Evolutionary conservation across 2,113 vertebrate genomes (phyloP), one percentile per base, ranked within the genome.

Genomic region (Anhinga rufa): DNA sequence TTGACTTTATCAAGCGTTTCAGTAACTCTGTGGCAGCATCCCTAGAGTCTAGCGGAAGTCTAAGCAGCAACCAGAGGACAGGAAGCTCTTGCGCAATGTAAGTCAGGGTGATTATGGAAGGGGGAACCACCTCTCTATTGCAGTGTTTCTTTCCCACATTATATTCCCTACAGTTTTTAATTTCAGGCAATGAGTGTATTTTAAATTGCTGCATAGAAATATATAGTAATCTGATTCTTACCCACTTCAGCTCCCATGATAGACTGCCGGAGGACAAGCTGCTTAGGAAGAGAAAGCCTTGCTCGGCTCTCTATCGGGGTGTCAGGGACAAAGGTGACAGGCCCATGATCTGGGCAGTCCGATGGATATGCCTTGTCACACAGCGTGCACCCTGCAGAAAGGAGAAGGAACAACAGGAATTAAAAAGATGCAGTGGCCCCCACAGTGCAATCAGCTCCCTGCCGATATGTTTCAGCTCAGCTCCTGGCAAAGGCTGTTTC

Each of bases 351-450:
- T 0, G 99, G 99, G 93, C 99, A 99, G 97, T 99, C 99, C 2
- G 99, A 99, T 17, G 98, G 98, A 90, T 99, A 99, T 0, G 99
- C 99, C 89, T 99, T 98, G 97, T 99, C 99, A 97, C 99, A 99
- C 40, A 99, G 98, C 2, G 99, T 99, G 94, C 99, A 99, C 99
- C 99, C 99, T 99, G 62, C 20, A 38, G 36, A 20, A 44, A 74
- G 34, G 49, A 21, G 69, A 76, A 44, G 28, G 79, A 58, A 89
- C 77, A 89, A 49, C 44, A 31, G 38, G 17, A 19, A 82, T 94
- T 72, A 44, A 64, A 77, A 60, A 57, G 18, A 46, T 14, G 16
- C 52, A 90, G 9, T 48, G 40, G 49, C 14, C 79, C 57, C 58
- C 17, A 10, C 1, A 0, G 40, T 14, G 14, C 58, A 24, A 14